Evolutionary conservation across 2,113 vertebrate genomes (phyloP).

Genomic region (Lycaon pictus): DNA sequence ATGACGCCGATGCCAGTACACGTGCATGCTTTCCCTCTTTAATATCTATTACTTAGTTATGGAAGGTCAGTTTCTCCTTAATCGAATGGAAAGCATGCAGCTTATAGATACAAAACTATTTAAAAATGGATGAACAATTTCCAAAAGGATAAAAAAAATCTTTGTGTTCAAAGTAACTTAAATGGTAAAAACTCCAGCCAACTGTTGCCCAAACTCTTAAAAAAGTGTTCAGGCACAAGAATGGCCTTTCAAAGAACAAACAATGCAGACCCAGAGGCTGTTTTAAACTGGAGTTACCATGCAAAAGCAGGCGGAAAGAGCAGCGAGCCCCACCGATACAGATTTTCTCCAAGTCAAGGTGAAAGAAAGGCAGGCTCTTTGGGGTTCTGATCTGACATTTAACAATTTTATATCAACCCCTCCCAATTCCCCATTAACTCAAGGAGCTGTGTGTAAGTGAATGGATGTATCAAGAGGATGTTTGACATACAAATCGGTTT

Average conservation of each 20-base stretch:
- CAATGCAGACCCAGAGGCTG: not conserved
- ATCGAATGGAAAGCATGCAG: not conserved
- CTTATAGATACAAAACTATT: not conserved
- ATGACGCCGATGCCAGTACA: not conserved
- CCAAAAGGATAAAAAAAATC: not conserved
- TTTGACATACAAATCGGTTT: conserved; percentile 40
- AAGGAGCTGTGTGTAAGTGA: not conserved
- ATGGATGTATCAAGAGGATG: not conserved
- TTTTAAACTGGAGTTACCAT: not conserved
- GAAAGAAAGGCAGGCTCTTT: conserved; percentile 17
- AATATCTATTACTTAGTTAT: not conserved
- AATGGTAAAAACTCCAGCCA: conserved; percentile 58
- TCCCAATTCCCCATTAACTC: not conserved
- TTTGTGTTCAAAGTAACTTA: not conserved
- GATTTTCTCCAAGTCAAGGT: not conserved
- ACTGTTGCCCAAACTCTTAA: not conserved
- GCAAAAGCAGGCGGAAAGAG: not conserved
- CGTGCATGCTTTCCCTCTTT: not conserved
- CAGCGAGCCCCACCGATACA: not conserved
- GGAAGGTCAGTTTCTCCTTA: not conserved
- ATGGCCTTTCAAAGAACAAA: not conserved
- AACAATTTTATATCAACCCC: not conserved
- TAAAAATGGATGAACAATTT: not conserved
- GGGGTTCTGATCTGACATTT: not conserved
- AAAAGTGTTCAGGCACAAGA: not conserved